Evolutionary conservation across 2,888 invertebrate genomes (phyloP), one percentile per base, ranked within the genome.

Genomic region (Cybosia mesomella): DNA sequence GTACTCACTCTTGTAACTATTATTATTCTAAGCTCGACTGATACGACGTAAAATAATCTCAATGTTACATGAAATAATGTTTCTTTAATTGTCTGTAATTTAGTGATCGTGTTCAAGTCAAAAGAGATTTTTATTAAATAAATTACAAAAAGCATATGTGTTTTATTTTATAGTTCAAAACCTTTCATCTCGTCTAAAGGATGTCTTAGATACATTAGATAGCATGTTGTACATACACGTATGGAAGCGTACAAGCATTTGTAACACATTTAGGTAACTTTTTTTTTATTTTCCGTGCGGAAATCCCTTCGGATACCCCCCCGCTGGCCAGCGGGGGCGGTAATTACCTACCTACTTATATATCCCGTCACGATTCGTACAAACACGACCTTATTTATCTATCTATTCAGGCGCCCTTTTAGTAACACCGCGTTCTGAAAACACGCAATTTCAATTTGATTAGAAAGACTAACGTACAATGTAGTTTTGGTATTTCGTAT

Each of bases 21-120:
- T 89, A 90, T 85, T 82, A 85, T 86, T 89, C 83, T 90, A 89
- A 91, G 87, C 87, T 88, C 87, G 92, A 93, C 94, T 94, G 94
- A 92, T 91, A 86, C 79, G 80, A 87, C 83, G 82, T 89, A 89
- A 92, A 83, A 88, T 92, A 91, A 89, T 91, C 90, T 89, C 87
- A 91, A 89, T 93, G 92, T 94, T 92, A 90, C 85, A 90, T 87
- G 81, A 87, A 89, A 87, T 88, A 85, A 84, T 85, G 88, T 88
- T 90, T 89, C 89, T 90, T 93, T 91, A 87, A 89, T 86, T 93
- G 91, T 94, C 92, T 95, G 95, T 95, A 94, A 93, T 92, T 94
- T 94, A 95, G 95, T 92, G 91, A 94, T 93, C 94, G 95, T 95
- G 95, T 95, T 95, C 95, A 94, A 94, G 94, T 95, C 94, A 93